A percentile compares a stretch with the other conserved stretches of the same genome.
phyloP scores from a whole-genome alignment of 1,140 invertebrate genomes.

The Aphelinus certus region DNA sequence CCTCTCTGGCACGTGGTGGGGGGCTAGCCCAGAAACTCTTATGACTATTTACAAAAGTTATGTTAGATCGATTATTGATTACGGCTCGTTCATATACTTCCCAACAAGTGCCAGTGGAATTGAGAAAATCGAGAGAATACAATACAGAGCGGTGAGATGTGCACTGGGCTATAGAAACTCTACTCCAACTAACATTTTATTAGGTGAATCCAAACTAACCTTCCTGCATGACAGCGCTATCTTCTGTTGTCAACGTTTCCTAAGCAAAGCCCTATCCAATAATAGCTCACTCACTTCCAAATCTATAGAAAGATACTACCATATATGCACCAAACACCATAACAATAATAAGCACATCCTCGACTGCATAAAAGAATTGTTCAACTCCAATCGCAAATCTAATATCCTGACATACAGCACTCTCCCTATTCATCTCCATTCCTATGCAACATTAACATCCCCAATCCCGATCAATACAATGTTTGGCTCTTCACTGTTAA shows the following conservation, averaged over 20 bases:
- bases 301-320: not conserved
- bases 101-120: not conserved
- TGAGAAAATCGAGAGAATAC: conserved; percentile 25
- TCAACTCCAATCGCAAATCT: no score
- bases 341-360: not conserved
- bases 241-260: not conserved
- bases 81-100: conserved; percentile 27
- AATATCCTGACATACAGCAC: no score
- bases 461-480: not conserved
- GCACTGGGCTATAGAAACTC: conserved; percentile 34
- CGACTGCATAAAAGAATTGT: no score
- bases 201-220: conserved; percentile 34
- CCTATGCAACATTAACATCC: not conserved
- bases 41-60: conserved; percentile 32
- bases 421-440: not conserved
- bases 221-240: not conserved
- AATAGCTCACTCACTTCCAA: not conserved
- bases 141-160: conserved; percentile 18
- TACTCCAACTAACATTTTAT: conserved; percentile 36
- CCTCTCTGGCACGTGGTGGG: conserved; percentile 30
- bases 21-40: conserved; percentile 10
- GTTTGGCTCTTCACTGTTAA: not conserved
- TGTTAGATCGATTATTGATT: conserved; percentile 32
- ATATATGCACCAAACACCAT: not conserved
- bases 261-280: not conserved